Evolutionary conservation across 2,797 vertebrate genomes (phyloP).

Genomic region (Triplophysa yarkandensis): DNA sequence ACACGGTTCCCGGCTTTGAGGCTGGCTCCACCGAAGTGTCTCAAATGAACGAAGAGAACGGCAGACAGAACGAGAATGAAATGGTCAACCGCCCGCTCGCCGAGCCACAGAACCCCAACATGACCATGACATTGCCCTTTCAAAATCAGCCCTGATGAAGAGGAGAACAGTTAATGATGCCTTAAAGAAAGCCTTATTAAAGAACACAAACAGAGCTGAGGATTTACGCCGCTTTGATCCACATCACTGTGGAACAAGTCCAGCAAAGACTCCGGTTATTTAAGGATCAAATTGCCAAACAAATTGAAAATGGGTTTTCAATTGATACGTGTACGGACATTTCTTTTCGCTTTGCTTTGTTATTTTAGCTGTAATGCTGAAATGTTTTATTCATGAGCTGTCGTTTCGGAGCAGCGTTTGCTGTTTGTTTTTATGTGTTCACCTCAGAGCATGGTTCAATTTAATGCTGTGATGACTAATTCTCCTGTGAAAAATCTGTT

Average conservation of each 20-base stretch:
- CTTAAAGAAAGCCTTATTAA: constrained; percentile 58
- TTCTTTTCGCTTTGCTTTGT: constrained; percentile 16
- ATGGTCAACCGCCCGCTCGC: constrained; percentile 69
- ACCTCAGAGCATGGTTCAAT: constrained; percentile 49
- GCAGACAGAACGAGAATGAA: constrained; percentile 73
- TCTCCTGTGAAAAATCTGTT: constrained; percentile 35
- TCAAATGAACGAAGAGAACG: constrained; percentile 79
- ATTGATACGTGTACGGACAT: not conserved
- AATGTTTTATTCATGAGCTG: constrained; percentile 22
- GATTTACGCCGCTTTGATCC: constrained; percentile 23
- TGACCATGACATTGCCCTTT: constrained; percentile 73
- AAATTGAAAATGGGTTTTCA: constrained; percentile 34
- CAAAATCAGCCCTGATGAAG: constrained; percentile 71
- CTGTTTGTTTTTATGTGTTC: constrained; percentile 35
- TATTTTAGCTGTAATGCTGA: constrained; percentile 11
- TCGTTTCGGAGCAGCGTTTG: not conserved
- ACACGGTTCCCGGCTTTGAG: constrained; percentile 80
- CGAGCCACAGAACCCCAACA: constrained; percentile 69
- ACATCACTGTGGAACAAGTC: constrained; percentile 32
- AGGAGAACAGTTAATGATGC: constrained; percentile 15
- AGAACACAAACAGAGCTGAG: constrained; percentile 24
- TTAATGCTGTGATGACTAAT: constrained; percentile 36
- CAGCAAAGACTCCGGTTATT: constrained; percentile 16
- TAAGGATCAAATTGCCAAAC: constrained; percentile 4
- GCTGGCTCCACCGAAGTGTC: constrained; percentile 80